Conservation (phyloP, 2,888 invertebrate genomes). For the Apoda limacodes region DNA sequence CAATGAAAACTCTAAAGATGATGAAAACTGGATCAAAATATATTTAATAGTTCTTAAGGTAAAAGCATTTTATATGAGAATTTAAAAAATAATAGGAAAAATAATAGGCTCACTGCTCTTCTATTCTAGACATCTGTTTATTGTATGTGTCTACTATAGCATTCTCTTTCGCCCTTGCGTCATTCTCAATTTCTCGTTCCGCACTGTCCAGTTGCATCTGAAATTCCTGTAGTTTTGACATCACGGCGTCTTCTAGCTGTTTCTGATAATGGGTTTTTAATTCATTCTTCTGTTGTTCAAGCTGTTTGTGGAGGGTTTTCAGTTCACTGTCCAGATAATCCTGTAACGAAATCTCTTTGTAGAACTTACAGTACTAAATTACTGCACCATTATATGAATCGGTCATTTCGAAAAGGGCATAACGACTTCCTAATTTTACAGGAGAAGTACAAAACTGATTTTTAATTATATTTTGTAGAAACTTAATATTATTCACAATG, state of each 20-base stretch:
- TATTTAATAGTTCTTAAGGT: too few relatives aligned
- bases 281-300: conserved; percentile 75
- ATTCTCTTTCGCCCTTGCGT: conserved; percentile 74
- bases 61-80: background rate
- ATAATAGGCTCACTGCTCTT: conserved; percentile 55
- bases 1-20: too few relatives aligned
- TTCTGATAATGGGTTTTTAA: conserved; percentile 82
- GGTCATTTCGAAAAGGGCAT: too few relatives aligned
- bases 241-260: conserved; percentile 82
- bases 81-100: too few relatives aligned
- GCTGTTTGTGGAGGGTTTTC: conserved; percentile 58
- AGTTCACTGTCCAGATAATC: conserved; percentile 63
- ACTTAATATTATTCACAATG: too few relatives aligned
- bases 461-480: too few relatives aligned
- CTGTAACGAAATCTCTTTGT: too few relatives aligned
- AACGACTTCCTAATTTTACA: too few relatives aligned
- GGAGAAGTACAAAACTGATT: too few relatives aligned
- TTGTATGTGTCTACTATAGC: conserved; percentile 77
- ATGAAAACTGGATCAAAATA: too few relatives aligned
- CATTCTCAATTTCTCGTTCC: conserved; percentile 73
- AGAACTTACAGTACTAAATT: too few relatives aligned
- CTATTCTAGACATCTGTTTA: conserved; percentile 77
- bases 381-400: too few relatives aligned
- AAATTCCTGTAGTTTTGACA: conserved; percentile 81
- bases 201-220: conserved; percentile 77